phyloP scores from a whole-genome alignment of 2,888 invertebrate genomes.

The Thumatha senex region DNA sequence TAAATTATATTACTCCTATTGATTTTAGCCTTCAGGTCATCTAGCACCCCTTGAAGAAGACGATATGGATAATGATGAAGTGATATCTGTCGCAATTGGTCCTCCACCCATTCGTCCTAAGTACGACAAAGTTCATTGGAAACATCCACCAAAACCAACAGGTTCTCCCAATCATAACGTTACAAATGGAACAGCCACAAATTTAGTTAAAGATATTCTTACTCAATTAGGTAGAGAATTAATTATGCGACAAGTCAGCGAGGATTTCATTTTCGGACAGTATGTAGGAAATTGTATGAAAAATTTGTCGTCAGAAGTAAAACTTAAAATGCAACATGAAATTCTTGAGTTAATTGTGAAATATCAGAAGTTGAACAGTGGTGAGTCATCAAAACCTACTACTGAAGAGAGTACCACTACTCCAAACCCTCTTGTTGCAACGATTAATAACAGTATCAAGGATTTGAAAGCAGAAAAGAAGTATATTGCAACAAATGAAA shows the following conservation, averaged over 20 bases:
- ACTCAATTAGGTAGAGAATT: slow-evolving; percentile 64
- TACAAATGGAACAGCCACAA: slow-evolving; percentile 33
- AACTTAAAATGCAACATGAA: slow-evolving; percentile 68
- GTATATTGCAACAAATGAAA: slow-evolving; percentile 47
- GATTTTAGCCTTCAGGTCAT: slow-evolving; percentile 65
- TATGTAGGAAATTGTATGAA: slow-evolving; percentile 68
- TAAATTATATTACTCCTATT: background rate
- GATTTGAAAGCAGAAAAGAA: slow-evolving; percentile 54
- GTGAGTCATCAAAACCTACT: slow-evolving; percentile 25
- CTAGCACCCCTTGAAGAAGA: slow-evolving; percentile 68
- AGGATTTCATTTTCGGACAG: slow-evolving; percentile 77
- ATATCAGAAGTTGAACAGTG: slow-evolving; percentile 47
- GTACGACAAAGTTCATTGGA: slow-evolving; percentile 57
- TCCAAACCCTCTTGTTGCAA: background rate
- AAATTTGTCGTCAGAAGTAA: slow-evolving; percentile 58
- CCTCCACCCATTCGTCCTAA: slow-evolving; percentile 67
- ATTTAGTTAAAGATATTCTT: slow-evolving; percentile 61
- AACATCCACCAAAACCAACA: slow-evolving; percentile 31
- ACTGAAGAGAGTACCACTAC: slow-evolving; percentile 18
- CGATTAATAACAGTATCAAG: slow-evolving; percentile 22
- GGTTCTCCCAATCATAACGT: slow-evolving; percentile 2
- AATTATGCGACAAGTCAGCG: slow-evolving; percentile 60
- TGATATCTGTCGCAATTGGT: slow-evolving; percentile 72
- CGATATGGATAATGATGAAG: slow-evolving; percentile 73
- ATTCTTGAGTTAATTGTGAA: slow-evolving; percentile 66